phyloP scores from a whole-genome alignment of 2,888 invertebrate genomes.

The Papilio demoleus region DNA sequence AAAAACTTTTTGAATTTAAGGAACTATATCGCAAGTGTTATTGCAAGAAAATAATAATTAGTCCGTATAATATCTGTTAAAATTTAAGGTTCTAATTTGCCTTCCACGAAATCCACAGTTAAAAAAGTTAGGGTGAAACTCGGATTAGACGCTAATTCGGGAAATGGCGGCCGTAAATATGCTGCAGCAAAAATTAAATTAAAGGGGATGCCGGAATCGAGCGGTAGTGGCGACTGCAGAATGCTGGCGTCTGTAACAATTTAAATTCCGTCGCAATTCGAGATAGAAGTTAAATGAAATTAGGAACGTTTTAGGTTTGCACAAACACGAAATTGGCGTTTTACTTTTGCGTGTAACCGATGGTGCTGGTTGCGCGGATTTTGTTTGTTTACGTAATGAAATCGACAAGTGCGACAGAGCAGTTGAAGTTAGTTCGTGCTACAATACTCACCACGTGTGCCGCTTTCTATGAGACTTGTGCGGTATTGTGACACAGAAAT shows the following conservation, averaged over 20 bases:
- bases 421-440: constrained; percentile 46
- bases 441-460: constrained; percentile 40
- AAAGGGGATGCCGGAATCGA: constrained; percentile 38
- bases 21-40: too few species aligned
- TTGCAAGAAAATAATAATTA: constrained; percentile 10
- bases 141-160: constrained; percentile 40
- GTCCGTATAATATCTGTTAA: constrained; percentile 16
- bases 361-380: constrained; percentile 9
- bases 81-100: constrained; percentile 29
- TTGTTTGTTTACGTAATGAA: constrained; percentile 52
- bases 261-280: constrained; percentile 39
- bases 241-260: constrained; percentile 37
- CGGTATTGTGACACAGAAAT: constrained; percentile 1
- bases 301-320: constrained; percentile 31
- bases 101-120: constrained; percentile 26
- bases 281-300: constrained; percentile 39
- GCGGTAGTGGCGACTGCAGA: constrained; percentile 36
- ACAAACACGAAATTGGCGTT: constrained; percentile 30
- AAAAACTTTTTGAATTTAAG: background rate
- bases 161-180: constrained; percentile 39
- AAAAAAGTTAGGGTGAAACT: constrained; percentile 32
- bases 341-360: constrained; percentile 27
- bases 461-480: constrained; percentile 24
- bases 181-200: constrained; percentile 41
- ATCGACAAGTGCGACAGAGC: constrained; percentile 47